Base-by-base conservation (phyloP, 2,888 invertebrate genomes). In the Trissolcus japonicus region DNA sequence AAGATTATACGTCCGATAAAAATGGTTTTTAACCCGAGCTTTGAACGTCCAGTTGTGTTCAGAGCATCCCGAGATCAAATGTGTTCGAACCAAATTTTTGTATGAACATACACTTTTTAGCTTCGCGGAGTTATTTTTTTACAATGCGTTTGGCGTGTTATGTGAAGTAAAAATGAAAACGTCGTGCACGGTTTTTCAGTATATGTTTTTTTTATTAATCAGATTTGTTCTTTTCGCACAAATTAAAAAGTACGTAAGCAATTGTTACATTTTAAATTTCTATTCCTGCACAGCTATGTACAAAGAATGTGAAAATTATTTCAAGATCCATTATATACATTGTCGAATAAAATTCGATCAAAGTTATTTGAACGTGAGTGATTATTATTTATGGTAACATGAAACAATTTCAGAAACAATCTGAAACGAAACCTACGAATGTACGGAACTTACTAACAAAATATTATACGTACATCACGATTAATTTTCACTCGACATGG, bases 281-380 rank as follows among this genome's bases (percentile, higher is more conserved):
- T 63, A 66, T 76, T 76, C 57, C 54, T 69, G 59, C 68, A 69
- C 60, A 76, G 46, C 43, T 81, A 77, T 80, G 55, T 79, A 81
- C 81, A 80, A 51, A 78, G 61, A 48, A 75, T 78, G 69, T 81
- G 77, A 79, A 77, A 63, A 76, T 78, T 75, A 71, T 41, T 51
- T 65, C 62, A 69, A 72, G 48, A 67, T 63, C 66, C 40, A 77
- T 77, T 78, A 68, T 67, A 56, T 65, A 68, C 61, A 65, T 69
- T 53, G 59, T 69, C 68, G 66, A 76, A 69, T 65, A 69, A 76
- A 67, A 59, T 74, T 67, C 67, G 57, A 74, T 67, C 53, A 62
- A 56, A 67, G 57, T 74, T 51, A 67, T 62, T 59, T 17, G 11
- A 59, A 54, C 48, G 40, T 60, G 35, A 56, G 19, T 17, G 13